Evolutionary conservation across 2,888 invertebrate genomes (phyloP).

Genomic region (Eretmocerus hayati): DNA sequence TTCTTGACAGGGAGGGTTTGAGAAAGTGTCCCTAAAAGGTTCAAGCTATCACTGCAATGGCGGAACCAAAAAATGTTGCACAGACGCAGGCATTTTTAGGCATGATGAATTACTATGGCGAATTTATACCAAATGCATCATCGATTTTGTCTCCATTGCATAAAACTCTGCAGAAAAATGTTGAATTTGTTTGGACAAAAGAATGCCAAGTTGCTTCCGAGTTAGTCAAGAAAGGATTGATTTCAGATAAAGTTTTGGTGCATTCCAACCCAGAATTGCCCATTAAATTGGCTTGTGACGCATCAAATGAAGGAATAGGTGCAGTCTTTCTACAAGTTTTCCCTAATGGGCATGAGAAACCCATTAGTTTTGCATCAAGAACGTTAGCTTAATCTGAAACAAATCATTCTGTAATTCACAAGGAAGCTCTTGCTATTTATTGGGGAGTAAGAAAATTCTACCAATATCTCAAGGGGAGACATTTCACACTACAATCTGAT

Average conservation of each 20-base stretch:
- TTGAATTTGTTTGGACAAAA: background rate
- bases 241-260: background rate
- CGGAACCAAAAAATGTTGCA: background rate
- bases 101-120: slow-evolving; percentile 6
- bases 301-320: slow-evolving; percentile 27
- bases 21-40: too few species aligned
- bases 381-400: slow-evolving; percentile 32
- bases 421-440: slow-evolving; percentile 36
- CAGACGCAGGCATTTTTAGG: background rate
- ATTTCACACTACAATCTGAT: slow-evolving; percentile 32
- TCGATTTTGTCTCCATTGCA: background rate
- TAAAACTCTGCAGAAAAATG: background rate
- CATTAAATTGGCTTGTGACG: slow-evolving; percentile 7
- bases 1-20: too few species aligned
- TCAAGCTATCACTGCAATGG: background rate
- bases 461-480: slow-evolving; percentile 34
- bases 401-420: slow-evolving; percentile 35
- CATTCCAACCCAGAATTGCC: slow-evolving; percentile 5
- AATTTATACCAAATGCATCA: background rate
- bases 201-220: background rate
- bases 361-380: slow-evolving; percentile 32
- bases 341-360: slow-evolving; percentile 27
- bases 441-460: slow-evolving; percentile 34
- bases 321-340: slow-evolving; percentile 29
- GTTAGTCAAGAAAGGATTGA: background rate